Percentiles rank a stretch among this genome's conserved stretches.
phyloP scores from a whole-genome alignment of 2,113 vertebrate genomes.

The Daubentonia madagascariensis region DNA sequence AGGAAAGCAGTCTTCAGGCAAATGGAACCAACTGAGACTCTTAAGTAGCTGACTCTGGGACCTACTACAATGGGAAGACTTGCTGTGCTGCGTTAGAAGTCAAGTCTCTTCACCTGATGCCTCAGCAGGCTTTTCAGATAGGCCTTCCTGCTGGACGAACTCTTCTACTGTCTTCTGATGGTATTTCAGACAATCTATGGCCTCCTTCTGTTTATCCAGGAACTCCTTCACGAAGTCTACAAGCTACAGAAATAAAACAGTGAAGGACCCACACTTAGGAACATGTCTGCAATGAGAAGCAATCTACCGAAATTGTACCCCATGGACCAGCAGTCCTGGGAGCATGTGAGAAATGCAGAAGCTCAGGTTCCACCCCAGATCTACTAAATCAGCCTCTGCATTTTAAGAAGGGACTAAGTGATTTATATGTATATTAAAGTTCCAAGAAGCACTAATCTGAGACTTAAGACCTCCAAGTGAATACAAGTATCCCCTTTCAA shows the following conservation, averaged over 20 bases:
- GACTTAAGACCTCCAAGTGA: not conserved
- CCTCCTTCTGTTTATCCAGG: not conserved
- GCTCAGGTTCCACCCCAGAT: not conserved
- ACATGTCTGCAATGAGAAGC: not conserved
- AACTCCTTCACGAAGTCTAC: not conserved
- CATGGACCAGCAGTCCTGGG: not conserved
- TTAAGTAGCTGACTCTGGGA: not conserved
- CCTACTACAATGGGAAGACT: not conserved
- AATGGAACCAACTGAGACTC: not conserved
- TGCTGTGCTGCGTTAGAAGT: not conserved
- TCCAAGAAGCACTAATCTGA: not conserved
- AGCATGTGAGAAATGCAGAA: not conserved
- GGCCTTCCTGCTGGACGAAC: rapidly evolving
- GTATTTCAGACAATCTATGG: not conserved
- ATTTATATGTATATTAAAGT: not conserved
- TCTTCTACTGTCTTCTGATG: not conserved
- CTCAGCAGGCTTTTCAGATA: rapidly evolving
- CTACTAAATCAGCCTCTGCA: not conserved
- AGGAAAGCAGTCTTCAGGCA: not conserved
- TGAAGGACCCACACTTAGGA: not conserved
- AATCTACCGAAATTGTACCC: not conserved
- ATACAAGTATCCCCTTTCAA: not conserved
- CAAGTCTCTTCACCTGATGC: not conserved
- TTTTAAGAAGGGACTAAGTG: not conserved
- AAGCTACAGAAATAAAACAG: slow-evolving; percentile 49